Evolutionary conservation across 2,113 vertebrate species (phyloP), one percentile per base, ranked within the genome.

Genomic region (Pseudorectes ferrugineus): DNA sequence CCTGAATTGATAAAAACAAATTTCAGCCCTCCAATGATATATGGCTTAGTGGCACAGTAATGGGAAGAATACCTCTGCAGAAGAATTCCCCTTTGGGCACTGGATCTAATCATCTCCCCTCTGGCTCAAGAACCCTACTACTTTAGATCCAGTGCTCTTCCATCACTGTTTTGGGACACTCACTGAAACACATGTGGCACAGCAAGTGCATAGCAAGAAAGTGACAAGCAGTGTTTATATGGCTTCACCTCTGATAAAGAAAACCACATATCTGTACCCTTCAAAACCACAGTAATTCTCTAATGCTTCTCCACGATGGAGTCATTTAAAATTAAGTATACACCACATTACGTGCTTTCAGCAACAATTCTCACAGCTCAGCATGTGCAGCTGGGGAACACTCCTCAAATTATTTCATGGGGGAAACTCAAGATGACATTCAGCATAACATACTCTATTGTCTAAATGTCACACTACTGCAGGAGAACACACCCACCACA

Each of bases 1-100:
- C 80, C 68, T 96, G 93, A 90, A 96, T 74, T 94, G 88, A 88
- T 97, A 96, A 95, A 97, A 97, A 84, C 90, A 92, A 88, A 96
- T 93, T 93, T 92, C 85, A 93, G 90, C 79, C 65, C 57, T 90
- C 85, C 79, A 59, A 90, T 75, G 90, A 77, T 92, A 74, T 61
- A 62, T 46, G 79, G 51, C 43, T 73, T 77, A 55, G 82, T 4
- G 1, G 72, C 61, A 82, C 36, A 80, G 25, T 65, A 62, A 67
- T 2, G 23, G 75, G 71, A 88, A 68, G 72, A 74, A 80, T 6
- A 54, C 40, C 31, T 55, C 55, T 68, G 51, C 68, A 71, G 70
- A 82, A 87, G 79, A 78, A 86, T 18, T 36, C 16, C 38, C 26
- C 52, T 77, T 52, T 36, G 43, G 48, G 14, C 25, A 54, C 35